Conservation (phyloP, 2,113 vertebrate genomes). For the Boleophthalmus pectinirostris region DNA sequence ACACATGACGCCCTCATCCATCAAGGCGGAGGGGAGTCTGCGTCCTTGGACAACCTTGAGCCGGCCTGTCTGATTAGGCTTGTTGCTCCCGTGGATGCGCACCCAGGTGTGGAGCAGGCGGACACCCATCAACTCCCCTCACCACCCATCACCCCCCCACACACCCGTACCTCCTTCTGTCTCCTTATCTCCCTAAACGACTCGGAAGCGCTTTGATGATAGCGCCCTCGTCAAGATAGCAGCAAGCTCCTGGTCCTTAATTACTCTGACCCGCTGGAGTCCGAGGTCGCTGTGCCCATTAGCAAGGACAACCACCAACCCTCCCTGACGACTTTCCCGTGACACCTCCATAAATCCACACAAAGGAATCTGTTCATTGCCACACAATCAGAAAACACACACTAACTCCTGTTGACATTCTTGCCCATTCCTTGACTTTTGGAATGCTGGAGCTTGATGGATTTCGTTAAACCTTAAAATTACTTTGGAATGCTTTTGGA, state of each 20-base stretch:
- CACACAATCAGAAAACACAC: conserved; percentile 15
- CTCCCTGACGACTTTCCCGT: conserved; percentile 48
- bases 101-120: conserved; percentile 24
- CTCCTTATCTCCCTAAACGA: conserved; percentile 14
- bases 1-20: conserved; percentile 46
- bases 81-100: background rate
- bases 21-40: conserved; percentile 29
- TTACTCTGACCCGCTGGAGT: conserved; percentile 53
- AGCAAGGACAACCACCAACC: conserved; percentile 39
- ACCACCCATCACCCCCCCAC: background rate
- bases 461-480: conserved; percentile 22
- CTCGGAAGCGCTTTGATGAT: conserved; percentile 44
- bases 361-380: conserved; percentile 30
- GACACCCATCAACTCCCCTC: background rate
- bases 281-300: conserved; percentile 51
- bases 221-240: conserved; percentile 45
- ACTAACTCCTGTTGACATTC: conserved; percentile 1
- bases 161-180: background rate
- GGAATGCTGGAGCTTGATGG: conserved; percentile 19
- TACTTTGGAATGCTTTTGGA: conserved; percentile 54
- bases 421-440: background rate
- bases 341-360: conserved; percentile 58
- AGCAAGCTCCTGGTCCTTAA: conserved; percentile 36
- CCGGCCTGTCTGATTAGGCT: conserved; percentile 16
- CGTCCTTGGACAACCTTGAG: conserved; percentile 52